phyloP scores from a whole-genome alignment of 2,888 invertebrate genomes.

The Yponomeuta evonymella region DNA sequence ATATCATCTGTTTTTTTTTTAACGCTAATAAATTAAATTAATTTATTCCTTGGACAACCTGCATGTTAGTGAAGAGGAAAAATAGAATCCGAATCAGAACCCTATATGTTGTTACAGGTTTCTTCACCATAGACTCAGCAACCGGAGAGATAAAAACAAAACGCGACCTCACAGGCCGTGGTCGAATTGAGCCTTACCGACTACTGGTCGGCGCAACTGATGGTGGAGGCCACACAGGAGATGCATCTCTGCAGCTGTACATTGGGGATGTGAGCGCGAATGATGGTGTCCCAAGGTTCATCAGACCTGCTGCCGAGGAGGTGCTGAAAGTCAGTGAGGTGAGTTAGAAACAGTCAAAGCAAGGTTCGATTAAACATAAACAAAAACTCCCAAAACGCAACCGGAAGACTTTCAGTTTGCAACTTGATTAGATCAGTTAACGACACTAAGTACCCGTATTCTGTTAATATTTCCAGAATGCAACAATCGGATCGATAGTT shows the following conservation, averaged over 20 bases:
- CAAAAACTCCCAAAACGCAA: too few species aligned
- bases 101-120: constrained; percentile 50
- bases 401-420: too few species aligned
- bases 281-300: constrained; percentile 86
- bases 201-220: constrained; percentile 82
- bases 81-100: neutral
- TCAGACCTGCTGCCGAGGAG: constrained; percentile 82
- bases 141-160: constrained; percentile 82
- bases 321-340: constrained; percentile 83
- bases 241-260: constrained; percentile 78
- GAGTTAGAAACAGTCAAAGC: constrained; percentile 15
- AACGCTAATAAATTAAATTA: too few species aligned
- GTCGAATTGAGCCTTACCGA: constrained; percentile 83
- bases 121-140: constrained; percentile 79
- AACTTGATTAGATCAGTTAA: neutral
- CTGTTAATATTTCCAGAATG: constrained; percentile 69
- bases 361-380: neutral
- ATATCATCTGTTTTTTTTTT: too few species aligned
- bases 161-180: constrained; percentile 82
- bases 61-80: too few species aligned
- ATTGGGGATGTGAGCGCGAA: constrained; percentile 88
- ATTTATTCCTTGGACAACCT: too few species aligned
- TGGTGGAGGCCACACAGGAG: constrained; percentile 79
- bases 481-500: constrained; percentile 82
- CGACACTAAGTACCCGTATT: neutral